Percentiles rank a stretch among this genome's conserved stretches.
Evolutionary conservation across 2,797 vertebrate genomes (phyloP).

Genomic region (Astyanax mexicanus): DNA sequence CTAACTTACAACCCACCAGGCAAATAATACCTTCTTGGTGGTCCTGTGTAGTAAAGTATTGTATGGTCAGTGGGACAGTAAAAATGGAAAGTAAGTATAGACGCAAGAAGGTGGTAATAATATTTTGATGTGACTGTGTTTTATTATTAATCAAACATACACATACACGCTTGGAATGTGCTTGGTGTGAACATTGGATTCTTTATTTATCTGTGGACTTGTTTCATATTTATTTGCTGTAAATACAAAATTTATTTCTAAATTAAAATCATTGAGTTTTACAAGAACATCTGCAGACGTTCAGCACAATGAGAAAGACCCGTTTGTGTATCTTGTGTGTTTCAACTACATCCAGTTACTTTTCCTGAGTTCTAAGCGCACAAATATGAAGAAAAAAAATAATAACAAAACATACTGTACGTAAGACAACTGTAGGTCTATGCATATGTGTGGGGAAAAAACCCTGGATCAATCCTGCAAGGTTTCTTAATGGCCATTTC

Average conservation of each 20-base stretch:
- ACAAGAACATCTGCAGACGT: too few relatives aligned
- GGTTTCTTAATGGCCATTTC: neutral
- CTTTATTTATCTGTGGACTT: slow-evolving; percentile 60
- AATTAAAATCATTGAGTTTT: slow-evolving; percentile 29
- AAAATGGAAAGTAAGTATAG: too few relatives aligned
- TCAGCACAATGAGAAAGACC: neutral
- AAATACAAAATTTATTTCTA: slow-evolving; percentile 55
- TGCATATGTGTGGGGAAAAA: neutral
- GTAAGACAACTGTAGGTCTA: neutral
- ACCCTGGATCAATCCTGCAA: too few relatives aligned
- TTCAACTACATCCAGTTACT: too few relatives aligned
- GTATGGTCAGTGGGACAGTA: too few relatives aligned
- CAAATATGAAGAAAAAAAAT: too few relatives aligned
- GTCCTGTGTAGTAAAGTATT: too few relatives aligned
- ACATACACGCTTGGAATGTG: slow-evolving; percentile 7
- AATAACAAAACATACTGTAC: neutral
- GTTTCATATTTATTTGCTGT: slow-evolving; percentile 67
- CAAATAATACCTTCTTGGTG: too few relatives aligned
- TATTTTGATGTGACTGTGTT: too few relatives aligned
- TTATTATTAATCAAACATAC: neutral
- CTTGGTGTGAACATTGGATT: slow-evolving; percentile 47
- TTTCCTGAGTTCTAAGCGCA: neutral
- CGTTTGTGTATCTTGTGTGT: neutral
- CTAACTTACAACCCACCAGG: too few relatives aligned
- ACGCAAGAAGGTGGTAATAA: too few relatives aligned